phyloP scores from a whole-genome alignment of 2,888 invertebrate genomes.

The Trichogramma evanescens region DNA sequence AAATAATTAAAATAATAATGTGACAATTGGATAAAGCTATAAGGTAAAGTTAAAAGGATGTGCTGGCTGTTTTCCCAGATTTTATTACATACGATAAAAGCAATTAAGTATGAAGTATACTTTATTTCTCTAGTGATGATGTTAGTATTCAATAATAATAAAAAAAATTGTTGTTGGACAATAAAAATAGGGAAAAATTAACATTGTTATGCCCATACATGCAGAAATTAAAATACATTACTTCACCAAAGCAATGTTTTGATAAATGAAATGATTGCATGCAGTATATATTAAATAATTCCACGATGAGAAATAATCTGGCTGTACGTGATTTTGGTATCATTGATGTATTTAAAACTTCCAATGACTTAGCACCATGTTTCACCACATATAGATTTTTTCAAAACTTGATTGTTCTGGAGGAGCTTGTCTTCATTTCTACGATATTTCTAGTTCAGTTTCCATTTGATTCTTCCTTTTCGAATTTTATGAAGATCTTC shows the following conservation, averaged over 20 bases:
- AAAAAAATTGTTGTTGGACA: not conserved
- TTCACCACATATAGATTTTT: not conserved
- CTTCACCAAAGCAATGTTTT: constrained; percentile 27
- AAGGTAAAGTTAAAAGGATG: too few species aligned
- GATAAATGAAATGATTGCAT: constrained; percentile 28
- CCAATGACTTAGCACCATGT: constrained; percentile 31
- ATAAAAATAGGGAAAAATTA: not conserved
- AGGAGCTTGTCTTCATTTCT: constrained; percentile 1
- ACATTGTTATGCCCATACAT: constrained; percentile 1
- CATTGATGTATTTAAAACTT: constrained; percentile 1
- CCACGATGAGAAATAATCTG: constrained; percentile 32
- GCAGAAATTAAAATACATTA: constrained; percentile 7
- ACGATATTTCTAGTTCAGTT: not conserved
- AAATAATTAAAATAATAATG: too few species aligned
- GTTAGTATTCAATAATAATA: not conserved
- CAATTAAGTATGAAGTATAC: too few species aligned
- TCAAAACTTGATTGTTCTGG: constrained; percentile 30
- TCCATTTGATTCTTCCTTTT: not conserved
- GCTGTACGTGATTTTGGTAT: constrained; percentile 12
- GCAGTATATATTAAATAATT: constrained; percentile 31
- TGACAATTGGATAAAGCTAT: too few species aligned
- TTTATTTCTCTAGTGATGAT: too few species aligned
- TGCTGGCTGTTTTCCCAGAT: too few species aligned
- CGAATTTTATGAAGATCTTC: too few species aligned
- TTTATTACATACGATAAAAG: too few species aligned